These are phyloP conservation scores for Danio jaintianensis DNA, from an alignment of 2,797 vertebrate species.

Conservation along the genomic window DNA sequence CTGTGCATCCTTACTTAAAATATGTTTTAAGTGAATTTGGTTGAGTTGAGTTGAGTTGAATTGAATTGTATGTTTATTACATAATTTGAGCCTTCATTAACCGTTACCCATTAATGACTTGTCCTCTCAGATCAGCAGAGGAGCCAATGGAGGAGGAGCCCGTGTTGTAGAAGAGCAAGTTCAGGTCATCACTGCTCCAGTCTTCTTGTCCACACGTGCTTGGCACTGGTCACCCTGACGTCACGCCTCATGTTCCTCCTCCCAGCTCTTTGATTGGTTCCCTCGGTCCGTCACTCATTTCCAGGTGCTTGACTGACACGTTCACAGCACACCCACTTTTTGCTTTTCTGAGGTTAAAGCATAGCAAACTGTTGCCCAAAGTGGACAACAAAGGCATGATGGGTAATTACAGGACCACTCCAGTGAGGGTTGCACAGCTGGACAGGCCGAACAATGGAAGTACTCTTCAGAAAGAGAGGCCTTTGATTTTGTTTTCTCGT, in stretches of 20 bases:
- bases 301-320: constrained; percentile 55
- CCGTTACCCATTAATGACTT: constrained; percentile 48
- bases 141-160: constrained; percentile 98
- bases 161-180: constrained; percentile 77
- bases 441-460: constrained; percentile 48
- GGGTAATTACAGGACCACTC: constrained; percentile 37
- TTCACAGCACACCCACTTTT: constrained; percentile 40
- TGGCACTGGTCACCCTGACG: constrained; percentile 60
- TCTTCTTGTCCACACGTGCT: constrained; percentile 46
- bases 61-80: too few species aligned
- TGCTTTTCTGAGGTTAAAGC: constrained; percentile 41
- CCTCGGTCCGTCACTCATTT: constrained; percentile 55
- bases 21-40: too few species aligned
- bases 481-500: constrained; percentile 47
- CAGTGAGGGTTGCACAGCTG: constrained; percentile 26
- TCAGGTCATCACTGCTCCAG: constrained; percentile 46
- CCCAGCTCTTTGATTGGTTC: constrained; percentile 27
- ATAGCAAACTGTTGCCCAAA: constrained; percentile 26
- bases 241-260: constrained; percentile 49
- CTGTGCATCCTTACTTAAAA: too few species aligned
- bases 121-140: constrained; percentile 81
- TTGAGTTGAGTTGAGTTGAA: too few species aligned
- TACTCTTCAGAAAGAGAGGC: constrained; percentile 38
- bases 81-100: neutral
- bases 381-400: constrained; percentile 22